Conservation (phyloP, 2,113 vertebrate genomes). For the Thunnus thynnus region DNA sequence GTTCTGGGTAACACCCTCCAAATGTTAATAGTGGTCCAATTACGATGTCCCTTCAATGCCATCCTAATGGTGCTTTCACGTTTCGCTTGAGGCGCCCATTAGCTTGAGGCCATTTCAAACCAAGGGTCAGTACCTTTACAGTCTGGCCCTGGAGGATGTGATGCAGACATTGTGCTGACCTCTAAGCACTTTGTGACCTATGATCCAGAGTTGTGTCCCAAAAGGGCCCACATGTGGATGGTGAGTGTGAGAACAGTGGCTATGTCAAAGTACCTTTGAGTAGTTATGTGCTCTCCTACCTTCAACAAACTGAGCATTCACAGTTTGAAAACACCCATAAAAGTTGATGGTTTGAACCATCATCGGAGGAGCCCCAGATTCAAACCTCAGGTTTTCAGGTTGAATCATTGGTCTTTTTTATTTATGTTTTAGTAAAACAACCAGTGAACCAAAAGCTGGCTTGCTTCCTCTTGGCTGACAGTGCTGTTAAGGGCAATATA, state of each 20-base stretch:
- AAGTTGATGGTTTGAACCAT: no score
- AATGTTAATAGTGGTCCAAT: slow-evolving; percentile 15
- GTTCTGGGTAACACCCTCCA: slow-evolving; percentile 32
- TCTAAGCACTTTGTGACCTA: slow-evolving; percentile 35
- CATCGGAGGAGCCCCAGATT: no score
- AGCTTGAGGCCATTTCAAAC: slow-evolving; percentile 10
- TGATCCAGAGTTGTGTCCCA: slow-evolving; percentile 14
- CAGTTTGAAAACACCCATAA: no score
- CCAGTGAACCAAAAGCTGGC: no score
- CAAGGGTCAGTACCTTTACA: slow-evolving; percentile 15
- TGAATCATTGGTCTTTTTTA: no score
- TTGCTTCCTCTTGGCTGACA: background rate
- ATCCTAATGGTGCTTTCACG: slow-evolving; percentile 32
- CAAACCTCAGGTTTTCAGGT: no score
- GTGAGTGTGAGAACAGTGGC: background rate
- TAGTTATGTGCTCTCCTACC: no score
- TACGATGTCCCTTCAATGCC: slow-evolving; percentile 2
- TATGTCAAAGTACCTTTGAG: background rate
- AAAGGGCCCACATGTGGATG: background rate
- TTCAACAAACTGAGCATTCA: no score
- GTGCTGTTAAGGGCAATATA: background rate
- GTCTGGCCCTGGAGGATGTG: background rate
- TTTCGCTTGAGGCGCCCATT: slow-evolving; percentile 24
- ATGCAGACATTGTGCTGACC: slow-evolving; percentile 21
- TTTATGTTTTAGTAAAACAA: no score